Evolutionary conservation across 2,113 vertebrate species (phyloP).

Genomic region (Colaptes auratus): DNA sequence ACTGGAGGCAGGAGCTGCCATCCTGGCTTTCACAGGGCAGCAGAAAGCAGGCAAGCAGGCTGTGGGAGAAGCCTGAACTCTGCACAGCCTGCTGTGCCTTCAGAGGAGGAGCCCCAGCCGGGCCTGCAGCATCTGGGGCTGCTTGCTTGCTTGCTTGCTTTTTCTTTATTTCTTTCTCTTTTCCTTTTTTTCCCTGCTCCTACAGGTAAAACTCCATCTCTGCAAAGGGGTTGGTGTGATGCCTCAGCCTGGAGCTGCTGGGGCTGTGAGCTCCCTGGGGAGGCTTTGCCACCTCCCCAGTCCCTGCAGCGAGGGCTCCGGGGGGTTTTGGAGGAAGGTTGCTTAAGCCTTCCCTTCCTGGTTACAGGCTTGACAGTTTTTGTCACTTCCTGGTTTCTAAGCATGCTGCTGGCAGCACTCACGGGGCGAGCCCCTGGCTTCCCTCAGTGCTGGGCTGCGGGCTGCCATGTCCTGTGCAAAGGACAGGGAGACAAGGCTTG

Average conservation of each 20-base stretch:
- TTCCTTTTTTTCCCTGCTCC: neutral
- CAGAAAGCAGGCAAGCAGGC: neutral
- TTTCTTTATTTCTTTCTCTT: neutral
- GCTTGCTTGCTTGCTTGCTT: too few species aligned
- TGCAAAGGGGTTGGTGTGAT: neutral
- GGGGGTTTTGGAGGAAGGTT: neutral
- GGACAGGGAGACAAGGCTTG: accelerated
- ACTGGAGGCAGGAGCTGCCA: neutral
- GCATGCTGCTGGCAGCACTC: neutral
- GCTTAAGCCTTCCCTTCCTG: neutral
- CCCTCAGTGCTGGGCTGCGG: accelerated
- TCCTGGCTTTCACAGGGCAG: neutral
- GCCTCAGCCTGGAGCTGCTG: neutral
- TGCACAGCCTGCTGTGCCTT: neutral
- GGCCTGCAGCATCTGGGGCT: neutral
- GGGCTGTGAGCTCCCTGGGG: neutral
- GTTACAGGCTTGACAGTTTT: neutral
- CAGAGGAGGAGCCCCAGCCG: neutral
- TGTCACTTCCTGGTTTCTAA: neutral
- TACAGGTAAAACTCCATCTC: neutral
- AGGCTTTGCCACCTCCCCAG: neutral
- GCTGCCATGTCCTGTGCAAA: neutral
- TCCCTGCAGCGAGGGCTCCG: neutral
- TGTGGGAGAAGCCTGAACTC: neutral
- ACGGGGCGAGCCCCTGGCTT: accelerated